Conservation (phyloP, 2,888 invertebrate species). For the Eupithecia insigniata region DNA sequence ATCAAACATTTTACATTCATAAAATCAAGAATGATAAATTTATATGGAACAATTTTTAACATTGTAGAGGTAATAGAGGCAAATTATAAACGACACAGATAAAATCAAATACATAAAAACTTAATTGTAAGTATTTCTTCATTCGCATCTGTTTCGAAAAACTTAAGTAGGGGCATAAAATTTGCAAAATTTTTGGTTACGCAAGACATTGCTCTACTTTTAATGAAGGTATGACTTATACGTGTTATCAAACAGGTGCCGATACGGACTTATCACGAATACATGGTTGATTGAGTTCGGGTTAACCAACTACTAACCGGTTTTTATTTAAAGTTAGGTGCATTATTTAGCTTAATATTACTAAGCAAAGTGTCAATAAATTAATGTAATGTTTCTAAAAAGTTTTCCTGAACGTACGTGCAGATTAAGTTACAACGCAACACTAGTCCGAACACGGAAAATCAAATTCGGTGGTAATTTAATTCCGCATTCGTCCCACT, state of each 20-base stretch:
- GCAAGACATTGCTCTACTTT: constrained; percentile 37
- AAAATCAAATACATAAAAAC: constrained; percentile 6
- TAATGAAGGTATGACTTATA: constrained; percentile 29
- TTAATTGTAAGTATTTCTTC: constrained; percentile 16
- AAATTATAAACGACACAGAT: constrained; percentile 15
- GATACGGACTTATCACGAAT: constrained; percentile 10
- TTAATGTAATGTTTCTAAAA: neutral
- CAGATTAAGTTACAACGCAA: no score
- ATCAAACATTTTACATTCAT: no score
- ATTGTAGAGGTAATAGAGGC: no score
- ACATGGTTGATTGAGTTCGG: neutral
- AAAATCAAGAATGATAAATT: no score
- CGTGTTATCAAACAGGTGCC: constrained; percentile 33
- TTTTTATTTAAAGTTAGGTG: neutral
- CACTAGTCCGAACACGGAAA: no score
- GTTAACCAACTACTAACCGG: neutral
- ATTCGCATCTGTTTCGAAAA: constrained; percentile 29
- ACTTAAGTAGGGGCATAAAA: constrained; percentile 25
- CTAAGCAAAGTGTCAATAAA: neutral
- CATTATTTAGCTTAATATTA: neutral
- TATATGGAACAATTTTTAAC: no score
- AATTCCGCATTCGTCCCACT: no score
- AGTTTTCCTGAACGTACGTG: neutral
- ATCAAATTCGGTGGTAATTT: no score
- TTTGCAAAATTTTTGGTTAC: constrained; percentile 40